A percentile compares a stretch with the other conserved stretches of the same genome.
These are phyloP conservation scores for Sycon ciliatum DNA, from an alignment of 37 sponge, comb jelly and placozoan species.

Conservation along the genomic window DNA sequence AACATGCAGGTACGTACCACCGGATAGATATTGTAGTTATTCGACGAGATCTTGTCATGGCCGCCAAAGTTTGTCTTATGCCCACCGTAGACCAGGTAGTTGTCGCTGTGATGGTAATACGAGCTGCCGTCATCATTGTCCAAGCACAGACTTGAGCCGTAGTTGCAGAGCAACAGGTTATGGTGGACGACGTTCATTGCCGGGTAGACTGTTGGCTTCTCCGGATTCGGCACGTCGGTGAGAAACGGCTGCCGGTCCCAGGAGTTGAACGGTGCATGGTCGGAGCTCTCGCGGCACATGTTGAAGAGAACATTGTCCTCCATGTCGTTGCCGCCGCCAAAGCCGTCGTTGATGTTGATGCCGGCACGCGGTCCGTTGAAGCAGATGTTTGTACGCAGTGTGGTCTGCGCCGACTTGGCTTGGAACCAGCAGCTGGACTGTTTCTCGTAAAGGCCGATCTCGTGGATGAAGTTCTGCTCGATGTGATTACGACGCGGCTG, in stretches of 20 bases:
- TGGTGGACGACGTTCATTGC: slow-evolving; percentile 11
- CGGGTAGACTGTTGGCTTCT: slow-evolving; percentile 23
- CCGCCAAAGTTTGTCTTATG: slow-evolving; percentile 44
- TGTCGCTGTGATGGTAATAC: slow-evolving; percentile 35
- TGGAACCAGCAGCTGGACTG: slow-evolving; percentile 30
- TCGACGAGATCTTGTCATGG: slow-evolving; percentile 24
- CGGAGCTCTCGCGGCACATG: slow-evolving; percentile 29
- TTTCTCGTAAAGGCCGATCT: slow-evolving; percentile 39
- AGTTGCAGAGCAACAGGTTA: slow-evolving; percentile 41
- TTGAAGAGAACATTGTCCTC: slow-evolving; percentile 33
- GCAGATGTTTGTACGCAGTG: slow-evolving; percentile 26
- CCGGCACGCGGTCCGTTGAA: slow-evolving; percentile 49
- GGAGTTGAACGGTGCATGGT: slow-evolving; percentile 43
- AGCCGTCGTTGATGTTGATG: slow-evolving; percentile 44
- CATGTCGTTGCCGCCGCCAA: slow-evolving; percentile 36
- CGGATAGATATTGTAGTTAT: slow-evolving; percentile 38
- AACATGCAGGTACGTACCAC: too few species aligned
- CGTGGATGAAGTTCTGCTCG: slow-evolving; percentile 31
- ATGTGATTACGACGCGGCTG: slow-evolving; percentile 36
- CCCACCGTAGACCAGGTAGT: slow-evolving; percentile 43
- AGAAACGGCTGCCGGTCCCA: slow-evolving; percentile 40
- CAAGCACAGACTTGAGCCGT: slow-evolving; percentile 35
- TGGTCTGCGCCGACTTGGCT: slow-evolving; percentile 21
- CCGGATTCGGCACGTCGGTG: slow-evolving; percentile 22
- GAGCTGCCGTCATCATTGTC: slow-evolving; percentile 46